Base-by-base conservation (phyloP, 2,888 invertebrate genomes). In the Agelastica alni region DNA sequence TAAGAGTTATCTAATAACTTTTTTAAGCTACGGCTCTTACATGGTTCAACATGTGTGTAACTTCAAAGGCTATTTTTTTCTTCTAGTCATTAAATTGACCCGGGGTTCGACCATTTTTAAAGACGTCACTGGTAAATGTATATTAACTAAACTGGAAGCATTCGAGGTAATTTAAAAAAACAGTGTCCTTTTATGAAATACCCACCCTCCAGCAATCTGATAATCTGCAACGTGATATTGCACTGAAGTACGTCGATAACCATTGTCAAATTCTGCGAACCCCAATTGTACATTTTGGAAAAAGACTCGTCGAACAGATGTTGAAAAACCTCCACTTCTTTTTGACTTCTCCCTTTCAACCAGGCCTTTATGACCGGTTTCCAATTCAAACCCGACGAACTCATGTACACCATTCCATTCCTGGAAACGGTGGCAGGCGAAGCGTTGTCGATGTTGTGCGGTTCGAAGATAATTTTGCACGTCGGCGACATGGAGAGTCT, bases 371-470 rank as follows among this genome's bases (percentile, higher is more conserved):
- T 83, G 47, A 96, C 91, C 70, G 96, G 96, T 67, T 86, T 85
- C 90, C 96, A 97, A 72, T 92, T 90, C 42, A 97, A 78, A 0
- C 95, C 96, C 0, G 96, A 96, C 0, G 95, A 93, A 69, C 96
- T 96, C 96, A 97, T 97, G 74, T 95, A 97, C 3, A 93, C 92
- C 82, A 76, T 77, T 20, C 74, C 73, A 56, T 77, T 75, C 42
- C 82, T 79, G 0, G 96, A 96, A 0, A 97, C 97, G 0, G 97
- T 97, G 1, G 97, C 96, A 1, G 96, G 97, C 6, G 96, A 96
- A 0, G 97, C 97, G 71, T 97, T 97, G 73, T 97, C 96, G 58
- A 97, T 95, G 74, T 96, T 96, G 75, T 96, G 94, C 0, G 96
- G 96, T 73, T 97, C 97, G 73, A 97, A 97, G 64, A 97, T 92